Evolutionary conservation across 2,113 vertebrate species (phyloP), one percentile per base, ranked within the genome.

Genomic region (Pleuronectes platessa): DNA sequence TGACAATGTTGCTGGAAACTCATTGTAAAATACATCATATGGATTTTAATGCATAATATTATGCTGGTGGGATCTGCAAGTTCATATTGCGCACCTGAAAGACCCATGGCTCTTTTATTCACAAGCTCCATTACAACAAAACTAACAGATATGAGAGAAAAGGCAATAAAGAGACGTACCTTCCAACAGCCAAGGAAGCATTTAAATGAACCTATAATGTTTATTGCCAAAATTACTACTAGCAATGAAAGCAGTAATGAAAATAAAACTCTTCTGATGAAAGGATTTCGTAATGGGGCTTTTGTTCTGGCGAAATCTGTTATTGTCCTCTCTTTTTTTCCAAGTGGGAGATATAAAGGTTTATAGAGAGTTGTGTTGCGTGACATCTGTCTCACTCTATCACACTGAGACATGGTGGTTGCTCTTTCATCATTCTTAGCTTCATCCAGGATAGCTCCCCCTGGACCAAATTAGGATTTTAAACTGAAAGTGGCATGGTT

Each of bases 1-100:
- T 11, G 3, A 21, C 49, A 51, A 23, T 4, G 12, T 37, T 15
- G 27, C 27, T 71, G 11, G 21, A 56, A 62, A 71, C 5, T 7
- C 23, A 59, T 10, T 37, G n/a, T 59, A 65, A 69, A 61, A 68
- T 64, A 53, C 12, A 76, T 59, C 15, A 55, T 31, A 58, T 61
- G 3, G 54, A 64, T 21, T 71, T 15, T 53, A 8, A 27, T 53
- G 1, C 21, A 62, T 9, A 7, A 2, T 1, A 3, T 45, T 51
- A 37, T n/a, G 8, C 15, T 35, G 12, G 11, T 21, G 47, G 37
- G 45, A 20, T 7, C 2, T 24, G 15, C 6, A 59, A 58, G 18
- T 71, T 23, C 7, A 54, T 56, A 49, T 6, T 49, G 18, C 27
- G 12, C 8, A 10, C 11, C 26, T 24, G 5, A 53, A 49, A 70